Evolutionary conservation across 92 coral and sea anemone species (phyloP).

Genomic region (Phymanthus crucifer): DNA sequence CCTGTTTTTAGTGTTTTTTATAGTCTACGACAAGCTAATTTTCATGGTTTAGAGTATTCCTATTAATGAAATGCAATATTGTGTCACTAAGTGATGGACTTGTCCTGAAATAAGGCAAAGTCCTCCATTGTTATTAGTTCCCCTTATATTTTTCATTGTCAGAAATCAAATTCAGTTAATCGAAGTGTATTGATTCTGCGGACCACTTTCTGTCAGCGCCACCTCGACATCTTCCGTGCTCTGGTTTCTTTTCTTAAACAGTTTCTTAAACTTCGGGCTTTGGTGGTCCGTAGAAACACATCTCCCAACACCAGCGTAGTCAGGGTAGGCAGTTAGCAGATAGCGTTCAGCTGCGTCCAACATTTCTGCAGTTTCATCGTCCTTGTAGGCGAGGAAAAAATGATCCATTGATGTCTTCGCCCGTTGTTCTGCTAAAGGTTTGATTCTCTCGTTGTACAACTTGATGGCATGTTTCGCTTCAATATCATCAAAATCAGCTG

Average conservation of each 20-base stretch:
- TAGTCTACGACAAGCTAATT: too few relatives aligned
- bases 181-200: constrained; percentile 30
- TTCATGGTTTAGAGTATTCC: too few relatives aligned
- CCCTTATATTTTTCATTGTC: too few relatives aligned
- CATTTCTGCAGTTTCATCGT: constrained; percentile 32
- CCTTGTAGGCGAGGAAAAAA: constrained; percentile 56
- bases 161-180: constrained; percentile 12
- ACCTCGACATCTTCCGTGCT: constrained; percentile 24
- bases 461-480: constrained; percentile 68
- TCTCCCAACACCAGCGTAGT: constrained; percentile 35
- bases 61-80: too few relatives aligned
- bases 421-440: constrained; percentile 61
- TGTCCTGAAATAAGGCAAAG: too few relatives aligned
- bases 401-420: constrained; percentile 51
- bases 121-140: too few relatives aligned
- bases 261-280: neutral
- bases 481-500: constrained; percentile 44
- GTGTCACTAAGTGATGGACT: too few relatives aligned
- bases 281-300: neutral
- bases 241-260: constrained; percentile 13
- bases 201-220: constrained; percentile 28
- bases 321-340: constrained; percentile 54
- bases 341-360: constrained; percentile 46
- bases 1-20: too few relatives aligned
- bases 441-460: constrained; percentile 60